Base-by-base conservation (phyloP, 2,797 vertebrate genomes). In the Smutsia temminckii region DNA sequence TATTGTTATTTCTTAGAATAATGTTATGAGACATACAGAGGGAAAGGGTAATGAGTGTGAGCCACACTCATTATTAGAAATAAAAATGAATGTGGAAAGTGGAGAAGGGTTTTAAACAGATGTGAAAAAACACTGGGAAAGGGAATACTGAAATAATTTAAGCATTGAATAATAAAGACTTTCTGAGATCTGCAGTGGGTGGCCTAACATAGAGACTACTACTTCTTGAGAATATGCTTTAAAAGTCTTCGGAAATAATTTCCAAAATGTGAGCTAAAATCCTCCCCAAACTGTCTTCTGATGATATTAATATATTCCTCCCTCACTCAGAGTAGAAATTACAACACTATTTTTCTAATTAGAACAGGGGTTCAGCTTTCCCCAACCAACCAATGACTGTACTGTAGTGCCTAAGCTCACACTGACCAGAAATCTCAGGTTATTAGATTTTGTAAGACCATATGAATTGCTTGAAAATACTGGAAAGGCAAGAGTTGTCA, bases 221-320 rank as follows among this genome's bases (percentile, higher is more conserved):
- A 29, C 21, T 77, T 75, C 18, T 49, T 79, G 40, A 91, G 34
- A 85, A 57, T 53, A 83, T n/a, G 9, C 18, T 87, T 91, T 75
- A 66, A 78, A 94, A n/a, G 37, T 49, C 6, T 94, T 66, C 12
- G 34, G 32, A 88, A 88, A 63, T 78, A 68, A 77, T 89, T 91
- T 96, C 25, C 14, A 79, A 92, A 85, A 85, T 59, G 23, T 63
- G 51, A 89, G 11, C 5, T 79, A 68, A 90, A 66, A 57, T 78
- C 25, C 2, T 81, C n/a, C 61, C 27, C 27, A 49, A 46, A 68
- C 40, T 55, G 13, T 75, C 59, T 85, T 80, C 51, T 29, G 57
- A 29, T 75, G 51, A 80, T 37, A 80, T 75, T 57, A 69, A 7
- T 40, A 0, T 37, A 51, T 68, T 80, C 18, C 21, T 57, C 9